These are phyloP conservation scores for Diaperis boleti DNA, from an alignment of 2,888 invertebrate genomes.

Conservation along the genomic window DNA sequence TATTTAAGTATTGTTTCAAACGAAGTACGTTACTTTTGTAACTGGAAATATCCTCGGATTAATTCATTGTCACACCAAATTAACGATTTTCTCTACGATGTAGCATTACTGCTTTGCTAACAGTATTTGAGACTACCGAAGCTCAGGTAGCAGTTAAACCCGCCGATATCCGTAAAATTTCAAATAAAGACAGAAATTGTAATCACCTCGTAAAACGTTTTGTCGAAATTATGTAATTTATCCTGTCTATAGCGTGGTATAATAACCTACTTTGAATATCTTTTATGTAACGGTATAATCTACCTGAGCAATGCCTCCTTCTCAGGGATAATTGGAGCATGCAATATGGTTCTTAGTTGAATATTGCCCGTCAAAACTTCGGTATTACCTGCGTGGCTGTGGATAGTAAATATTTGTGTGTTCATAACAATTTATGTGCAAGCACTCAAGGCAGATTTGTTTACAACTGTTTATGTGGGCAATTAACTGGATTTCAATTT, in stretches of 20 bases:
- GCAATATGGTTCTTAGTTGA: constrained; percentile 1
- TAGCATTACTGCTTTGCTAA: constrained; percentile 4
- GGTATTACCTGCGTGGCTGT: neutral
- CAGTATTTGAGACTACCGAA: neutral
- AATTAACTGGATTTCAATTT: too few relatives aligned
- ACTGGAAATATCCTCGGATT: neutral
- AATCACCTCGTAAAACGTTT: constrained; percentile 13
- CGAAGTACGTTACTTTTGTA: too few relatives aligned
- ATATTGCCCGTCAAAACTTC: neutral
- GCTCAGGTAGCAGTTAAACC: neutral
- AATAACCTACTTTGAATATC: constrained; percentile 31
- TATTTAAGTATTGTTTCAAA: too few relatives aligned
- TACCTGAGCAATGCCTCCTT: constrained; percentile 24
- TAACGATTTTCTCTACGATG: neutral
- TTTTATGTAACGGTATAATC: constrained; percentile 30
- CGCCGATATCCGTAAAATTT: neutral
- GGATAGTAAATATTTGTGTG: neutral
- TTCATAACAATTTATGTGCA: too few relatives aligned
- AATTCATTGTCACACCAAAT: neutral
- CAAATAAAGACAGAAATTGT: neutral
- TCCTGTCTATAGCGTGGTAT: constrained; percentile 11
- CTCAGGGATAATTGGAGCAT: constrained; percentile 24
- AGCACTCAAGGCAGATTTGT: too few relatives aligned
- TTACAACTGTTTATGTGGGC: too few relatives aligned
- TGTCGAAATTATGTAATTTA: constrained; percentile 15